These are phyloP conservation scores for Oscheius sp. DNA, from an alignment of 2,888 invertebrate species.

Conservation along the genomic window DNA sequence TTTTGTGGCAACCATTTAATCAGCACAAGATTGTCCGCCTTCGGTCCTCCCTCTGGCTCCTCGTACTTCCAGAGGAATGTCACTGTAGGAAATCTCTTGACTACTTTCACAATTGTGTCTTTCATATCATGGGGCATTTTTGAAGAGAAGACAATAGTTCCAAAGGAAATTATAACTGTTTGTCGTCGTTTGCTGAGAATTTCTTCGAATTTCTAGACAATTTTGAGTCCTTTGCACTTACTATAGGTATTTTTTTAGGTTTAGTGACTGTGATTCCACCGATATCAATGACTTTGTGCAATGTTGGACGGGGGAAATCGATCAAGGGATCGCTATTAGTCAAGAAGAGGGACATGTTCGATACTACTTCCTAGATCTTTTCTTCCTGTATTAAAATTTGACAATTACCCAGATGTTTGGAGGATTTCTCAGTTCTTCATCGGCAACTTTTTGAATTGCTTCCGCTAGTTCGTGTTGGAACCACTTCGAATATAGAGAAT, in stretches of 20 bases:
- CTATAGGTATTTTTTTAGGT: not conserved
- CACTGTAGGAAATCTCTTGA: conserved; percentile 47
- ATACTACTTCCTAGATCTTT: conserved; percentile 7
- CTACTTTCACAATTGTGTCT: not conserved
- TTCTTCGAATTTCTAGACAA: conserved; percentile 14
- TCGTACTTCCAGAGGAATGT: conserved; percentile 61
- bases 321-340: conserved; percentile 25
- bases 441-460: conserved; percentile 1
- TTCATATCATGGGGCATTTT: conserved; percentile 27
- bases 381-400: not conserved
- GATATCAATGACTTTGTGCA: conserved; percentile 12
- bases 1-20: conserved; percentile 70
- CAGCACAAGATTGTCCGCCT: conserved; percentile 35
- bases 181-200: conserved; percentile 1
- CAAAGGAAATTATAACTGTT: conserved; percentile 26
- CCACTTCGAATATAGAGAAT: conserved; percentile 3
- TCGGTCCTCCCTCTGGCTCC: conserved; percentile 32
- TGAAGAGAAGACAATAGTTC: conserved; percentile 19
- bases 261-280: conserved; percentile 17
- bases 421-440: conserved; percentile 1
- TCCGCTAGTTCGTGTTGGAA: conserved; percentile 4
- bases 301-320: conserved; percentile 22
- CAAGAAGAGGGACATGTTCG: conserved; percentile 17
- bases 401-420: conserved; percentile 21
- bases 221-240: not conserved